Conservation (phyloP, 2,888 invertebrate genomes). For the Chelonus formosanus region DNA sequence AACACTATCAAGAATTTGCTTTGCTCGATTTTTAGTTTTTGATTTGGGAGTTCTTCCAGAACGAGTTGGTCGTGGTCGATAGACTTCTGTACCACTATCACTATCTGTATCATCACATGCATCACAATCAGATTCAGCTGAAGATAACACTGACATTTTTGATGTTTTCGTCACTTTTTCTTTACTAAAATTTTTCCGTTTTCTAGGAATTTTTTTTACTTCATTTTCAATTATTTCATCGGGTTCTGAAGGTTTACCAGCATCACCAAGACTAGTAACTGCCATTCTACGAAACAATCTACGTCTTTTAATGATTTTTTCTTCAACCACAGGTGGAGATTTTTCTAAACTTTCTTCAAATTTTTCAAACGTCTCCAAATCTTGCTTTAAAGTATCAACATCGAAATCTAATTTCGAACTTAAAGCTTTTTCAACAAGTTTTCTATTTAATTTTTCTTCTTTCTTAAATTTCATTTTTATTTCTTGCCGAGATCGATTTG, state of each 20-base stretch:
- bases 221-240: neutral
- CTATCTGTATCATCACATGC: conserved; percentile 1
- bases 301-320: neutral
- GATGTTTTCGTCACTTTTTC: neutral
- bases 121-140: conserved; percentile 8
- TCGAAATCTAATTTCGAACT: conserved; percentile 77
- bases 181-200: too few relatives aligned
- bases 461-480: conserved; percentile 93
- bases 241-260: neutral
- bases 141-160: conserved; percentile 8
- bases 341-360: conserved; percentile 8
- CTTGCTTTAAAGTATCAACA: conserved; percentile 70
- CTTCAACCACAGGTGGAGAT: neutral
- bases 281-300: neutral
- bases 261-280: neutral
- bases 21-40: conserved; percentile 42
- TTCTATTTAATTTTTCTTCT: conserved; percentile 82
- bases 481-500: conserved; percentile 80
- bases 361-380: conserved; percentile 63
- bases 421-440: conserved; percentile 79
- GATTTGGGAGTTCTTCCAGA: conserved; percentile 64
- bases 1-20: conserved; percentile 45
- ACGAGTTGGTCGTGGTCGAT: conserved; percentile 62
- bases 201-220: neutral
- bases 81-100: conserved; percentile 50